These are phyloP conservation scores for Malthinus seriepunctatus DNA, from an alignment of 2,888 invertebrate genomes.

Conservation along the genomic window DNA sequence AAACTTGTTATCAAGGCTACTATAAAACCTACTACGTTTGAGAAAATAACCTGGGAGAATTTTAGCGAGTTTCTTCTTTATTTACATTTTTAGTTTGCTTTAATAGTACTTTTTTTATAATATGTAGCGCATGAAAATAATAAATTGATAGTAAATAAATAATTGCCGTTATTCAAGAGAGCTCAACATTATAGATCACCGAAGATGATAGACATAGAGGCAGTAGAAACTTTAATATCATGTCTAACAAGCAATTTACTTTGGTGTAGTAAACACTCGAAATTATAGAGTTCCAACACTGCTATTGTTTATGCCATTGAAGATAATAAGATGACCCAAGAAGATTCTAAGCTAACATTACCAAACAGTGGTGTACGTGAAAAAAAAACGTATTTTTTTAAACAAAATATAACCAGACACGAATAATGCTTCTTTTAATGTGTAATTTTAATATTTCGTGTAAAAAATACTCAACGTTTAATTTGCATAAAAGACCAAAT, in stretches of 20 bases:
- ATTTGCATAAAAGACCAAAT: slow-evolving; percentile 1
- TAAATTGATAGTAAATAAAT: slow-evolving; percentile 3
- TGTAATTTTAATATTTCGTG: not conserved
- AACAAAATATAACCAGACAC: too few species aligned
- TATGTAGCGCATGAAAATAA: not conserved
- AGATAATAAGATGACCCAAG: slow-evolving; percentile 33
- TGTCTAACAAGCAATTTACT: slow-evolving; percentile 44
- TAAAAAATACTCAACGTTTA: not conserved
- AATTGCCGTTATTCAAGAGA: slow-evolving; percentile 3
- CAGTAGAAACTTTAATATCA: slow-evolving; percentile 28
- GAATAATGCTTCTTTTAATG: too few species aligned
- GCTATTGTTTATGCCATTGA: slow-evolving; percentile 44
- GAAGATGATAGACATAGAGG: slow-evolving; percentile 15
- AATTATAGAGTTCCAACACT: slow-evolving; percentile 40
- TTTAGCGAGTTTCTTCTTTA: too few species aligned
- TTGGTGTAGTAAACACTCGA: slow-evolving; percentile 38
- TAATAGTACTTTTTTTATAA: not conserved
- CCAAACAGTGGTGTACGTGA: not conserved
- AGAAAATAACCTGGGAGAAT: too few species aligned
- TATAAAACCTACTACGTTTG: too few species aligned
- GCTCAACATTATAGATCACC: slow-evolving; percentile 6
- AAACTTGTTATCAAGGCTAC: not conserved
- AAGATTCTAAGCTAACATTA: not conserved
- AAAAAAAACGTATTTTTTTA: not conserved
- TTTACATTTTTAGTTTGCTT: too few species aligned